Conservation (phyloP, 2,797 vertebrate species). For the Caiman crocodilus region DNA sequence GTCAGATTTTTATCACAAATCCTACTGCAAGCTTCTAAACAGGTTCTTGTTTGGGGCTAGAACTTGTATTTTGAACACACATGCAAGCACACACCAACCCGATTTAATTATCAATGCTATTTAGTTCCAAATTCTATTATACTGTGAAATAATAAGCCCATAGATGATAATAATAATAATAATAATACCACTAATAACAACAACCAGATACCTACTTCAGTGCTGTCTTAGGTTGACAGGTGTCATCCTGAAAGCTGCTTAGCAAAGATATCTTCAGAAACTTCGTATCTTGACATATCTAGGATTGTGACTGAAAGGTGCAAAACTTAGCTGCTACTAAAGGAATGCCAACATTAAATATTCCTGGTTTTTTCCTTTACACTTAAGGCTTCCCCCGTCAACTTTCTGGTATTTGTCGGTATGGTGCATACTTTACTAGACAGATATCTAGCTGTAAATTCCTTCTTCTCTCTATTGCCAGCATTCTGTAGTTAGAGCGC, state of each 20-base stretch:
- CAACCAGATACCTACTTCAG: slow-evolving; percentile 70
- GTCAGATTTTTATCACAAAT: slow-evolving; percentile 15
- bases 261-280: slow-evolving; percentile 54
- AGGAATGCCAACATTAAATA: slow-evolving; percentile 48
- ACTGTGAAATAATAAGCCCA: slow-evolving; percentile 61
- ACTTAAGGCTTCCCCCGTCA: slow-evolving; percentile 66
- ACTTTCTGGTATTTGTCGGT: slow-evolving; percentile 60
- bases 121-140: slow-evolving; percentile 59
- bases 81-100: slow-evolving; percentile 53
- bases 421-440: slow-evolving; percentile 48
- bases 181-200: slow-evolving; percentile 16
- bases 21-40: not conserved
- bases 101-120: slow-evolving; percentile 66
- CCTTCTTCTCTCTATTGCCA: slow-evolving; percentile 63
- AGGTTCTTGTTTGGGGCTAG: not conserved
- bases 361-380: slow-evolving; percentile 31
- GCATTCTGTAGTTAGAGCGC: slow-evolving; percentile 53
- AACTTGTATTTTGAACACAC: not conserved
- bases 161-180: not conserved
- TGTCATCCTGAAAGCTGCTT: slow-evolving; percentile 21
- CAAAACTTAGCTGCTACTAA: not conserved
- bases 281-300: not conserved
- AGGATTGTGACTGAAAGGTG: not conserved
- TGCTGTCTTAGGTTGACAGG: slow-evolving; percentile 38
- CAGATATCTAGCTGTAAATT: slow-evolving; percentile 65